Percentiles rank a stretch among this genome's conserved stretches.
Evolutionary conservation across 2,888 invertebrate genomes (phyloP).

Genomic region (Trichacis sp.): DNA sequence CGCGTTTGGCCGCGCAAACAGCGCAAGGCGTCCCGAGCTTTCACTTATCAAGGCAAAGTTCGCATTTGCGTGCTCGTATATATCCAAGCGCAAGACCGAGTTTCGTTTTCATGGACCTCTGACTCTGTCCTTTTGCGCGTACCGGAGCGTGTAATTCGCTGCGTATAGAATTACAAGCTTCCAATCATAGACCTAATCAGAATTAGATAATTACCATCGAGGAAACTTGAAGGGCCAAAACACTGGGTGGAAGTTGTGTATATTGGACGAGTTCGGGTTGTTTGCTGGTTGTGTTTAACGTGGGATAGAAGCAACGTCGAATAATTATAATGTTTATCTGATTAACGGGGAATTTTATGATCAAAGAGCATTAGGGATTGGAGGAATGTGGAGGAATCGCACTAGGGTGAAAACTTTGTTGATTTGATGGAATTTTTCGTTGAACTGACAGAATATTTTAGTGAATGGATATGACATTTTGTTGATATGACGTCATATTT

Average conservation of each 20-base stretch:
- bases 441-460: no score
- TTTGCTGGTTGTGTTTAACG: no score
- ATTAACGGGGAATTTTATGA: no score
- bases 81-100: constrained; percentile 35
- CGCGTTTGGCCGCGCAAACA: constrained; percentile 25
- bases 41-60: constrained; percentile 37
- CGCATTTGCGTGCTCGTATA: constrained; percentile 37
- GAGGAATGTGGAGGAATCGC: no score
- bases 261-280: no score
- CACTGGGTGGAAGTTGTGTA: not conserved
- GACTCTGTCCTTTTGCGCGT: constrained; percentile 35
- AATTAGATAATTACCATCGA: constrained; percentile 32
- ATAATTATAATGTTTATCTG: no score
- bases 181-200: constrained; percentile 42
- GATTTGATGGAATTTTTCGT: no score
- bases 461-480: no score
- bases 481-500: no score
- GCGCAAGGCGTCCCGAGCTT: constrained; percentile 27
- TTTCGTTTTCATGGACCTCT: constrained; percentile 37
- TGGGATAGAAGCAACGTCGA: no score
- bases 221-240: not conserved
- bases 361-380: no score
- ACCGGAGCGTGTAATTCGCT: constrained; percentile 43
- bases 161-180: constrained; percentile 34
- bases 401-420: no score